Base-by-base conservation (phyloP, 2,113 vertebrate species). In the Marmota flaviventris region DNA sequence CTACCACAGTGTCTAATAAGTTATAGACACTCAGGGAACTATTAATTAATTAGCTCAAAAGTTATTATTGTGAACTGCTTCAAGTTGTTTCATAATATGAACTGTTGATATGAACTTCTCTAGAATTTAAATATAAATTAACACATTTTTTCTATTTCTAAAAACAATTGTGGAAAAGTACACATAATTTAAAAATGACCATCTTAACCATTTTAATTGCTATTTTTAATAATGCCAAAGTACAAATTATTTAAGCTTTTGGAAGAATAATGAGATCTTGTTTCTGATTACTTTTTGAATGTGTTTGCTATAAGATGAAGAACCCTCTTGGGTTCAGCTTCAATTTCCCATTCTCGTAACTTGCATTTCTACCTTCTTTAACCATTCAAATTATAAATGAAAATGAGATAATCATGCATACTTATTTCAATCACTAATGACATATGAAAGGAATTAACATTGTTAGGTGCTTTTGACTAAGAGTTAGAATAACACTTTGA, bases 401-500 rank as follows among this genome's bases (percentile, higher is more conserved):
- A 92, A 94, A 82, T 87, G 37, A 81, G 87, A 34, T 27, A 39
- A 63, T 6, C 39, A 2, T 12, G 34, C 2, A 45, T 32, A 45
- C 27, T 58, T 45, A 8, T 53, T 79, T 84, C 4, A 76, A 45
- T 86, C 24, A 39, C 63, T 91, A 88, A 67, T 61, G 37, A 82
- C 56, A 77, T 83, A 61, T 39, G 9, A 51, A 75, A 82, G 13
- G 25, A 88, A 25, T 27, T 69, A 51, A 4, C 8, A 93, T 13
- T 63, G 2, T 58, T 79, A 18, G 29, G 0, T 63, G 9, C 24
- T 61, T 88, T 65, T 63, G 2, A 45, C 53, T 89, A 17, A 77
- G 16, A 89, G 67, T 97, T 92, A 95, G 42, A 89, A 67, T 56
- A 78, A n/a, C 69, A 9, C 7, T 75, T n/a, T 48, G 29, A 76